Base-by-base conservation (phyloP, 2,888 invertebrate genomes). In the Venusia cambrica region DNA sequence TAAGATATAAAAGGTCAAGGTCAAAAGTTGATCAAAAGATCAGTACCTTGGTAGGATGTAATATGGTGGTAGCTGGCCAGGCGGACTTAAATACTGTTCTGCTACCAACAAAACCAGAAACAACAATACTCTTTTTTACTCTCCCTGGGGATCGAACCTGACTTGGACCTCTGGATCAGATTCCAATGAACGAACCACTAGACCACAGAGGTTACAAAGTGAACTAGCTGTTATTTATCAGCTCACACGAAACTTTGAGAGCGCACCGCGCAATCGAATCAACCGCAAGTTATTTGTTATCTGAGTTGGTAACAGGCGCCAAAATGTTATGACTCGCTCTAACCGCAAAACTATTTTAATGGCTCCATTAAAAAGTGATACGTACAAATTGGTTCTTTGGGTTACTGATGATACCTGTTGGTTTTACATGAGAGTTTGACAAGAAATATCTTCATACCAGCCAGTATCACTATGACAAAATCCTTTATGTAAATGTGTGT, bases 351-450 rank as follows among this genome's bases (percentile, higher is more conserved):
- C 70, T 69, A 75, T 76, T 81, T 74, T 77, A 76, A 80, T 76
- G 73, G 69, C 61, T 69, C 72, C 75, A 81, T 83, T 80, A 83
- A 78, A 78, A 76, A 75, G 73, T 76, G 81, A 80, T 79, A 78
- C 79, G 75, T 58, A 81, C 80, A 80, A 81, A 81, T 80, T 68
- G 45, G 71, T 66, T 72, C 62, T 63, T 54, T 63, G 57, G 62
- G 57, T 62, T 63, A 54, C 57, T 54, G 54, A 55, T 58, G 45
- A 51, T 51, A 33, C 14, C 48, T 49, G 50, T 54, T 46, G 47
- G 52, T 51, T 57, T 54, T 54, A 57, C 54, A 53, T 48, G 56
- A 53, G 46, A 46, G 62, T 54, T 53, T 37, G 47, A 45, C 61
- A 68, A 65, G 68, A 72, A 73, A 70, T 60, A 59, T 68, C 67